A percentile compares a stretch with the other conserved stretches of the same genome.
phyloP scores from a whole-genome alignment of 2,113 vertebrate species.

The Stercorarius parasiticus region DNA sequence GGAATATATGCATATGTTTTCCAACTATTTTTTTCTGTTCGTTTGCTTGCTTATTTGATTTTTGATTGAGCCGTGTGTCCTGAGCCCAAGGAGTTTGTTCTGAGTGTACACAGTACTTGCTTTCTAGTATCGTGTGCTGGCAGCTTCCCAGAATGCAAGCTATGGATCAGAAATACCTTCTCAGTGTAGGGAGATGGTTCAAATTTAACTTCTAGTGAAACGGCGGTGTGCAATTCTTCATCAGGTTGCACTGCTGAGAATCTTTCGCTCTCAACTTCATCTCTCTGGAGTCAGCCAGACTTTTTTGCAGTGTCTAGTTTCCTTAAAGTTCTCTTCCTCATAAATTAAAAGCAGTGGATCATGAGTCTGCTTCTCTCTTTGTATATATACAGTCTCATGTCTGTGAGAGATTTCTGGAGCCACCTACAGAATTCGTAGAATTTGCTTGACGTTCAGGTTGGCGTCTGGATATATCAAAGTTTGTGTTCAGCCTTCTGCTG shows the following conservation, averaged over 20 bases:
- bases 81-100: neutral
- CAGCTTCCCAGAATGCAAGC: neutral
- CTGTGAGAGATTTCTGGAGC: neutral
- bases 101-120: neutral
- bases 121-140: rapidly evolving
- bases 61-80: neutral
- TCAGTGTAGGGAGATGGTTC: neutral
- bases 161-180: neutral
- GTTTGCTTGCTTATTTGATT: neutral
- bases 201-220: neutral
- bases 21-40: neutral
- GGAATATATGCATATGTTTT: neutral
- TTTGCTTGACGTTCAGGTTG: neutral
- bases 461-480: neutral
- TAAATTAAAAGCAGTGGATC: neutral
- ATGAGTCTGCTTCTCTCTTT: neutral
- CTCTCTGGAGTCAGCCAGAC: neutral
- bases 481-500: neutral
- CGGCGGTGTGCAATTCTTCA: rapidly evolving
- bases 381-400: neutral
- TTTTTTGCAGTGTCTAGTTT: neutral
- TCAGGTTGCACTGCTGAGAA: neutral
- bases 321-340: neutral
- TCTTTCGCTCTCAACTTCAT: neutral
- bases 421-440: neutral